These are phyloP conservation scores for Antheraea pernyi DNA, from an alignment of 1,140 invertebrate genomes.

Conservation along the genomic window DNA sequence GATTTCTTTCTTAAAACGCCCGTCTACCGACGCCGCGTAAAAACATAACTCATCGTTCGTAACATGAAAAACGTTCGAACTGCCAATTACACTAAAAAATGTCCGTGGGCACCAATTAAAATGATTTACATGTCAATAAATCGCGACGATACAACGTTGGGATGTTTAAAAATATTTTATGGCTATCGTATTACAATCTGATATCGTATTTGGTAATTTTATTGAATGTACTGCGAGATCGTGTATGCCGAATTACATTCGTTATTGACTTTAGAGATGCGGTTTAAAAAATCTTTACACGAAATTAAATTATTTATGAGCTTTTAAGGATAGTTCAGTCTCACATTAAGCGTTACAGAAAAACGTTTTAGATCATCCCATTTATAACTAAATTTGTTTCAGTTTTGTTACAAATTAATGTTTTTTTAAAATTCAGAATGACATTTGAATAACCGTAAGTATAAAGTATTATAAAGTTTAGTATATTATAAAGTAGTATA, in stretches of 20 bases:
- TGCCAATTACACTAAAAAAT: constrained; percentile 53
- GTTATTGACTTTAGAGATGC: too few species aligned
- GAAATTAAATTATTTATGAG: too few species aligned
- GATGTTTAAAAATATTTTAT: constrained; percentile 8
- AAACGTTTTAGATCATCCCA: too few species aligned
- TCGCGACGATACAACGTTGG: constrained; percentile 23
- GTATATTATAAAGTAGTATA: too few species aligned
- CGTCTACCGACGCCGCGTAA: background rate
- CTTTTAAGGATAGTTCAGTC: too few species aligned
- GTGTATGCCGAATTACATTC: background rate
- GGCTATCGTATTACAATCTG: background rate
- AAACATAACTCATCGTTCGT: constrained; percentile 26
- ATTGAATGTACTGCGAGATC: background rate
- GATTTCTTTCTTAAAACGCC: constrained; percentile 8
- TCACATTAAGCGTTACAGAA: too few species aligned
- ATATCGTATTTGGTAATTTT: background rate
- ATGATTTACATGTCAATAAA: constrained; percentile 56
- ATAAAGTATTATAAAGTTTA: too few species aligned
- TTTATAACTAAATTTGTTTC: too few species aligned
- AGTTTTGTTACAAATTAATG: too few species aligned
- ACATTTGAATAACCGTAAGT: too few species aligned
- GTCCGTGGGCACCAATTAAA: constrained; percentile 46
- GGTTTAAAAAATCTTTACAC: too few species aligned
- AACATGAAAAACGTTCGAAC: constrained; percentile 42
- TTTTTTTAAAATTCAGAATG: too few species aligned